Conservation (phyloP, 2,888 invertebrate species). For the Stenurella melanura region DNA sequence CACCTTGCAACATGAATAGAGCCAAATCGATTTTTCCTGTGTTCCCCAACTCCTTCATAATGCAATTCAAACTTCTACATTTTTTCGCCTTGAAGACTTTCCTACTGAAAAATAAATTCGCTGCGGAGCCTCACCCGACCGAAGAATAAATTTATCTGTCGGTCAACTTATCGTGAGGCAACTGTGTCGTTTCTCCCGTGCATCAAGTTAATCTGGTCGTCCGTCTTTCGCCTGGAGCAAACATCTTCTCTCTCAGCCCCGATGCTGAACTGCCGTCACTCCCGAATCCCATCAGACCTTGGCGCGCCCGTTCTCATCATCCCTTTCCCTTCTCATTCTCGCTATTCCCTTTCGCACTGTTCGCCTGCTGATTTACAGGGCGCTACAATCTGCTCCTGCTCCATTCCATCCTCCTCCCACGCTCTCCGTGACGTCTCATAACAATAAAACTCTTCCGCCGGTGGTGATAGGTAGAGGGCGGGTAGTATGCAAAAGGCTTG, state of each 20-base stretch:
- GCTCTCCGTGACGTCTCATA: constrained; percentile 46
- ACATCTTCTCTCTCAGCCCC: constrained; percentile 9
- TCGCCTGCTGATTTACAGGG: constrained; percentile 62
- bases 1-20: too few species aligned
- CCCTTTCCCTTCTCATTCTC: constrained; percentile 63
- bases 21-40: too few species aligned
- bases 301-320: constrained; percentile 60
- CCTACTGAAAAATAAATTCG: constrained; percentile 1
- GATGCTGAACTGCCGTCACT: constrained; percentile 23
- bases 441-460: constrained; percentile 47
- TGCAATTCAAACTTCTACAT: background rate
- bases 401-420: constrained; percentile 54
- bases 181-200: constrained; percentile 7
- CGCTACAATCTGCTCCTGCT: constrained; percentile 60
- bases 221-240: constrained; percentile 9
- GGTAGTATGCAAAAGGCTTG: background rate
- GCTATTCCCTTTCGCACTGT: constrained; percentile 61
- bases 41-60: background rate
- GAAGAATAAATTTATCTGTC: constrained; percentile 25
- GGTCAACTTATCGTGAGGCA: constrained; percentile 19
- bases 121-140: background rate
- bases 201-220: background rate
- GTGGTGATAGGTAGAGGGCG: constrained; percentile 19
- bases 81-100: background rate
- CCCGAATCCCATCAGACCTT: constrained; percentile 56